phyloP scores from a whole-genome alignment of 1,140 invertebrate species.

The Drepana arcuata region DNA sequence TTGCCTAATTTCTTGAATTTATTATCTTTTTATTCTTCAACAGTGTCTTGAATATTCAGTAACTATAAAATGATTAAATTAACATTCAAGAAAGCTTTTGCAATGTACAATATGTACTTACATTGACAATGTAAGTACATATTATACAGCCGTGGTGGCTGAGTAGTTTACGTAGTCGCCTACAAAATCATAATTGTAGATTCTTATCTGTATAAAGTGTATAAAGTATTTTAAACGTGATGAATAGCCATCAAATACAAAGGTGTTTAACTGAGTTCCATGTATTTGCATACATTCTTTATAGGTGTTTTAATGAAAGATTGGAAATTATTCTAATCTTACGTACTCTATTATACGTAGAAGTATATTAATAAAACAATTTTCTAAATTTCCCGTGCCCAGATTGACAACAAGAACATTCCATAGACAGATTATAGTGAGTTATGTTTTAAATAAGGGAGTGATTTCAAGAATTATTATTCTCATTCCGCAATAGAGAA shows the following conservation, averaged over 20 bases:
- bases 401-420: neutral
- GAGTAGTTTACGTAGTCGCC: neutral
- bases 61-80: conserved; percentile 9
- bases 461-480: conserved; percentile 63
- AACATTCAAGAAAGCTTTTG: neutral
- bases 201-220: neutral
- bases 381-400: too few species aligned
- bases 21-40: conserved; percentile 18
- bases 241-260: too few species aligned
- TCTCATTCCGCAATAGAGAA: conserved; percentile 62
- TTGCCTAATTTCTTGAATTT: conserved; percentile 16
- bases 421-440: conserved; percentile 3
- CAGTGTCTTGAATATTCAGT: conserved; percentile 8
- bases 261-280: too few species aligned
- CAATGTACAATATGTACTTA: conserved; percentile 4
- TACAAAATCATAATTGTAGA: neutral
- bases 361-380: neutral
- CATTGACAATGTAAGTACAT: neutral
- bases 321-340: neutral
- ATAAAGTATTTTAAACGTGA: too few species aligned
- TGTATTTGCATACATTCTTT: too few species aligned
- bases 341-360: neutral
- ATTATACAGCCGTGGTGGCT: neutral
- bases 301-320: neutral
- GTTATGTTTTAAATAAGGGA: conserved; percentile 32